A percentile compares a stretch with the other conserved stretches of the same genome.
These are phyloP conservation scores for Seriola rivoliana DNA, from an alignment of 2,113 vertebrate genomes.

Conservation along the genomic window DNA sequence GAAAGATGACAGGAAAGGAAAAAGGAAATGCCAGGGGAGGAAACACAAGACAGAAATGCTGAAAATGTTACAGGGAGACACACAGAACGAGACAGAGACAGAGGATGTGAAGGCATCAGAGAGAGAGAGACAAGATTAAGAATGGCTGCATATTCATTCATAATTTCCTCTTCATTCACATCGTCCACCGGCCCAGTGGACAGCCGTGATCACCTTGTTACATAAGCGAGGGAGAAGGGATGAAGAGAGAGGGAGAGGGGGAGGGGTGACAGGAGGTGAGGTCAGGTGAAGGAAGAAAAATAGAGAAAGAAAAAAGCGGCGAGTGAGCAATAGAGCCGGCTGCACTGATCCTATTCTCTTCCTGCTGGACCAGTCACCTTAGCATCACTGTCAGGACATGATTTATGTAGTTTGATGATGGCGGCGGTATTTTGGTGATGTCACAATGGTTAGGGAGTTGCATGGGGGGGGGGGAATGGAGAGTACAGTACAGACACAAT, in stretches of 20 bases:
- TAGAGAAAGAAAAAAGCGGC: constrained; percentile 3
- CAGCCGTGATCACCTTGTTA: constrained; percentile 46
- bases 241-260: background rate
- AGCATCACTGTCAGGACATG: background rate
- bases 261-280: constrained; percentile 19
- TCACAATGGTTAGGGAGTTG: constrained; percentile 17
- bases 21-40: background rate
- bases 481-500: constrained; percentile 15
- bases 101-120: constrained; percentile 14
- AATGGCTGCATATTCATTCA: constrained; percentile 82
- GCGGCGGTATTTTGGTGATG: background rate
- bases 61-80: background rate
- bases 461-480: background rate
- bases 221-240: constrained; percentile 32
- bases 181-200: constrained; percentile 15
- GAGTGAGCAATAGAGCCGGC: constrained; percentile 1
- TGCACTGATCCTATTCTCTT: background rate
- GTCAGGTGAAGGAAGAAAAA: constrained; percentile 49
- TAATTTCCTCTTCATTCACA: constrained; percentile 70
- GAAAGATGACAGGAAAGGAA: background rate
- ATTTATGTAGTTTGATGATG: constrained; percentile 20
- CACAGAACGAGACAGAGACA: background rate
- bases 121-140: constrained; percentile 64
- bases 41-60: background rate
- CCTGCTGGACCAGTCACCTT: background rate